Percentiles rank a stretch among this genome's conserved stretches.
phyloP scores from a whole-genome alignment of 1,140 invertebrate species.

The Drosophila ironensis region DNA sequence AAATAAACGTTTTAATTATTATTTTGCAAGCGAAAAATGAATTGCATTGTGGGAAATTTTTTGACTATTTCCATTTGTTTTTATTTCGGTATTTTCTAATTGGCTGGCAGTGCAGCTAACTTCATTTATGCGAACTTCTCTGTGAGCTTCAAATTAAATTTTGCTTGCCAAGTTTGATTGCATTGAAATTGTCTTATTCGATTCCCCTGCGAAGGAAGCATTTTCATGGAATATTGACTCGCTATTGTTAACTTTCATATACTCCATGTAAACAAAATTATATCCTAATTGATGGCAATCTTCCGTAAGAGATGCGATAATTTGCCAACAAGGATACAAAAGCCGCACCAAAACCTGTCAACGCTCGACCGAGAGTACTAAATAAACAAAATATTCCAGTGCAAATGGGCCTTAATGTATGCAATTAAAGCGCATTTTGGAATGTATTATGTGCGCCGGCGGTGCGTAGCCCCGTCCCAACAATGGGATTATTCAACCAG shows the following conservation, averaged over 20 bases:
- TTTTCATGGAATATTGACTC: too few relatives aligned
- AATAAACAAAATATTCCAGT: constrained; percentile 53
- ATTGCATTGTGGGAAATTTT: too few relatives aligned
- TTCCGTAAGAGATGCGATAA: background rate
- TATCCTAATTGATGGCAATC: background rate
- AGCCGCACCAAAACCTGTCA: background rate
- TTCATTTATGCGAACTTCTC: too few relatives aligned
- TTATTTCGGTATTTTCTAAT: too few relatives aligned
- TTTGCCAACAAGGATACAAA: background rate
- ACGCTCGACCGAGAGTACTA: background rate
- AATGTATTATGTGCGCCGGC: constrained; percentile 29
- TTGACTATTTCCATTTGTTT: too few relatives aligned
- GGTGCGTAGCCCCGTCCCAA: background rate
- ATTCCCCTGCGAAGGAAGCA: too few relatives aligned
- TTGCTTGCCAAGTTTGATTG: too few relatives aligned
- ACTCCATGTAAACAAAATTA: too few relatives aligned
- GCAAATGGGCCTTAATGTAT: constrained; percentile 64
- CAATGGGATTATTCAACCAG: constrained; percentile 24
- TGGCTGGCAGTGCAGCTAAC: too few relatives aligned
- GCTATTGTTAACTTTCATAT: too few relatives aligned
- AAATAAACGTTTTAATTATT: background rate
- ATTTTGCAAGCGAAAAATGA: constrained; percentile 1
- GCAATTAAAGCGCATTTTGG: constrained; percentile 55
- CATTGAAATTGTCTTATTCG: too few relatives aligned
- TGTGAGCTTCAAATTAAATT: too few relatives aligned